Evolutionary conservation across 2,888 invertebrate genomes (phyloP).

Genomic region (Drosophila percnosoma): DNA sequence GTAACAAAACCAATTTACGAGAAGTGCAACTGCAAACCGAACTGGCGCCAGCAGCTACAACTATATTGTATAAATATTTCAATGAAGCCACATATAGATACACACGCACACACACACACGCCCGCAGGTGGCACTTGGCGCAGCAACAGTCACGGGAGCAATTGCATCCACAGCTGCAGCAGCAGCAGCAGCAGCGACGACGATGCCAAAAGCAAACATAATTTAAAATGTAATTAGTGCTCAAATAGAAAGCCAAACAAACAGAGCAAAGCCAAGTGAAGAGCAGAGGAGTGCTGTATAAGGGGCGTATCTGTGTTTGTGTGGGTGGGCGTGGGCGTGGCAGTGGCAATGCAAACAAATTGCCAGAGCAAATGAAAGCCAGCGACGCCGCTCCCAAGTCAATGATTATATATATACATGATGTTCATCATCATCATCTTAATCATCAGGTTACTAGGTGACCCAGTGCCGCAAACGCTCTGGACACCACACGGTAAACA

Average conservation of each 20-base stretch:
- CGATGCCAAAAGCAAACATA: slow-evolving; percentile 79
- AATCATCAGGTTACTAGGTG: slow-evolving; percentile 79
- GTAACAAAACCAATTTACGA: slow-evolving; percentile 70
- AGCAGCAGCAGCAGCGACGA: slow-evolving; percentile 30
- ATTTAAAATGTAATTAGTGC: slow-evolving; percentile 82
- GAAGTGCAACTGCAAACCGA: slow-evolving; percentile 53
- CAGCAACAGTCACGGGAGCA: slow-evolving; percentile 50
- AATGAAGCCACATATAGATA: slow-evolving; percentile 49
- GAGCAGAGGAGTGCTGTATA: neutral
- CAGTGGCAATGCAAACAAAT: slow-evolving; percentile 69
- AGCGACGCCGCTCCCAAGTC: slow-evolving; percentile 58
- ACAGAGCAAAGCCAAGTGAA: slow-evolving; percentile 33
- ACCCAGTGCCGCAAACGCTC: slow-evolving; percentile 70
- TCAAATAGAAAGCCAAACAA: slow-evolving; percentile 81
- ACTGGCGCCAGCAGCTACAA: slow-evolving; percentile 57
- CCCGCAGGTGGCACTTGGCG: slow-evolving; percentile 36
- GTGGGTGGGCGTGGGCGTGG: slow-evolving; percentile 48
- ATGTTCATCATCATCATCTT: slow-evolving; percentile 37
- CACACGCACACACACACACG: neutral
- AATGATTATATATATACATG: slow-evolving; percentile 58
- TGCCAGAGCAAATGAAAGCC: slow-evolving; percentile 61
- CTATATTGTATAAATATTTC: slow-evolving; percentile 79
- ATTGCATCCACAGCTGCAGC: slow-evolving; percentile 39
- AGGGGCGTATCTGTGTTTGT: slow-evolving; percentile 5
- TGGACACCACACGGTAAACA: slow-evolving; percentile 30